Evolutionary conservation across 2,888 invertebrate species (phyloP), one percentile per base, ranked within the genome.

Genomic region (Zaprionus bogoriensis): DNA sequence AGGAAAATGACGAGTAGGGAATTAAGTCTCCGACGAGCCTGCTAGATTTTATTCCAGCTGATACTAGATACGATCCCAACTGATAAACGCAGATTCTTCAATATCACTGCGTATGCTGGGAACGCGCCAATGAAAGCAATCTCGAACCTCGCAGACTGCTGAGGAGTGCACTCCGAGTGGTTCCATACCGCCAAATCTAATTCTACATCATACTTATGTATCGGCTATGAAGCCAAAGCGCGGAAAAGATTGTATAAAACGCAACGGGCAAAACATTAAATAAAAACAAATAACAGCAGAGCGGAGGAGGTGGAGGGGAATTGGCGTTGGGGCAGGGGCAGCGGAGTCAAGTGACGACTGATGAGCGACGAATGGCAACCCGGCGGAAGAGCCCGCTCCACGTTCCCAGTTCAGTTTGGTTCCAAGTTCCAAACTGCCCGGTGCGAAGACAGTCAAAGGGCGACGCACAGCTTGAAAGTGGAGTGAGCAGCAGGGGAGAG

Each of bases 391-490:
- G 54, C 28, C n/a, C 60, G 67, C 42, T 39, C 30, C 52, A 52
- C 52, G 44, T 58, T 68, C 57, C 57, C 52, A 63, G 67, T 63
- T 62, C n/a, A n/a, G n/a, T n/a, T 27, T 27, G 27, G 27, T 27
- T 27, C 23, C 73, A 53, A 50, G 67, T 73, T 69, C 38, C 67
- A 51, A 61, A 25, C 59, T 50, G 12, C 28, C 47, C 52, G 52
- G 32, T 38, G 67, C 72, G 67, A 71, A 67, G 67, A 75, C 76
- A 71, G 72, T 71, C 74, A 74, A 74, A 74, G 65, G 71, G 65
- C 71, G 59, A 70, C 74, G 51, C 74, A 74, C 58, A 69, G 65
- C 58, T 73, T 70, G 61, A 52, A 55, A 47, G n/a, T 27, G n/a
- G n/a, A 27, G n/a, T 27, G 27, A 27, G n/a, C 27, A 27, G 10